phyloP scores from a whole-genome alignment of 2,113 vertebrate genomes.

The Chaetops frenatus region DNA sequence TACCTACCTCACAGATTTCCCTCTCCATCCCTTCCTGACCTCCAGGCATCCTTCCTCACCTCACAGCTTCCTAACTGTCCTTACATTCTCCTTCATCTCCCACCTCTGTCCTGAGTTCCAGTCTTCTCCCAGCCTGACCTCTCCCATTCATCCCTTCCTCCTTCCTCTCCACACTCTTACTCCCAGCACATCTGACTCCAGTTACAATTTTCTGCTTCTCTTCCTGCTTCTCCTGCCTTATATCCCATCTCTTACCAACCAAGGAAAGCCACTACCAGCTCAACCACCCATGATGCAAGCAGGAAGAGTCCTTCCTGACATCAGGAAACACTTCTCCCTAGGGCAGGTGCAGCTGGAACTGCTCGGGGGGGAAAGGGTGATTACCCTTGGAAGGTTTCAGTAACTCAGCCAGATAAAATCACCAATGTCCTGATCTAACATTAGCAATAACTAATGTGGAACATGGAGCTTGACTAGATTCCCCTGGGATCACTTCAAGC shows the following conservation, averaged over 20 bases:
- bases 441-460: constrained; percentile 7
- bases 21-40: not conserved
- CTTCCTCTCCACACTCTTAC: not conserved
- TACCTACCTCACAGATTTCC: not conserved
- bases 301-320: not conserved
- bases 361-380: not conserved
- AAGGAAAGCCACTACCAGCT: not conserved
- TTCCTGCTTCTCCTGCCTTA: not conserved
- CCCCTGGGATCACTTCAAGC: not conserved
- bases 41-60: not conserved
- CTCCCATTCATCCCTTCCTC: not conserved
- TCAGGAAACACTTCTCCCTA: not conserved
- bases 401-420: not conserved
- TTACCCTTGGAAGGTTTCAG: not conserved
- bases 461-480: not conserved
- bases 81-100: not conserved
- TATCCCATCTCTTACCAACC: not conserved
- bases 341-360: not conserved
- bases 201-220: not conserved
- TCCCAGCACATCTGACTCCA: not conserved
- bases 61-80: not conserved
- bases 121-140: not conserved
- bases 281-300: not conserved
- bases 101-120: not conserved
- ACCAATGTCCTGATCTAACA: not conserved